Evolutionary conservation across 2,888 invertebrate genomes (phyloP), one percentile per base, ranked within the genome.

Genomic region (Yponomeuta evonymella): DNA sequence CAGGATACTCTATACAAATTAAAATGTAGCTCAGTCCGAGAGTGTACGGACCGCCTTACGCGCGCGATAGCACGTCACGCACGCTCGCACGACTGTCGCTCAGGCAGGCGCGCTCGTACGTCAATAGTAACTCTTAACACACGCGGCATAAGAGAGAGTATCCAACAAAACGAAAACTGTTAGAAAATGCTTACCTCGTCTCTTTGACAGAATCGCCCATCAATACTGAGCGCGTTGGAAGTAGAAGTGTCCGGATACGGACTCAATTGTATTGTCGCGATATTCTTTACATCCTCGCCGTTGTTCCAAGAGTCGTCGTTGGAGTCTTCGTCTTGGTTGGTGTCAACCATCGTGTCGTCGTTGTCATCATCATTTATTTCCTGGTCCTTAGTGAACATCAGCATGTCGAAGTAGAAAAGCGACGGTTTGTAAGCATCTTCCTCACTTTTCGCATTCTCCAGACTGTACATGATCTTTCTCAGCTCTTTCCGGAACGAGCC

Each of bases 401-500:
- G 29, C 51, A 48, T 33, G 29, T 71, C 66, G 64, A 69, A 71
- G 36, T 71, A 71, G 33, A 64, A 71, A 15, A 71, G 65, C 8
- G n/a, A 5, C 8, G 73, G 67, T 72, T 73, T 74, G 67, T 73
- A 74, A 64, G 36, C 65, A 36, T 65, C 66, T 15, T 70, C 70
- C 65, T 71, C 70, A 62, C 72, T 73, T 72, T 69, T 65, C 70
- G 70, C 71, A 64, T 70, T 72, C 64, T 70, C 70, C 58, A 70
- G 72, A 67, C 70, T 73, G 69, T 70, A 69, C 70, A 68, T 69
- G 67, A 73, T 69, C 70, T 72, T 73, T 51, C 69, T 73, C 64
- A 72, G 67, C 70, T 74, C 72, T 68, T 74, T 72, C 68, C 71
- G 70, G 62, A 73, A 74, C 1, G 72, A 72, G 3, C 73, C 74